Evolutionary conservation across 2,797 vertebrate species (phyloP).

Genomic region (Mus spretus): DNA sequence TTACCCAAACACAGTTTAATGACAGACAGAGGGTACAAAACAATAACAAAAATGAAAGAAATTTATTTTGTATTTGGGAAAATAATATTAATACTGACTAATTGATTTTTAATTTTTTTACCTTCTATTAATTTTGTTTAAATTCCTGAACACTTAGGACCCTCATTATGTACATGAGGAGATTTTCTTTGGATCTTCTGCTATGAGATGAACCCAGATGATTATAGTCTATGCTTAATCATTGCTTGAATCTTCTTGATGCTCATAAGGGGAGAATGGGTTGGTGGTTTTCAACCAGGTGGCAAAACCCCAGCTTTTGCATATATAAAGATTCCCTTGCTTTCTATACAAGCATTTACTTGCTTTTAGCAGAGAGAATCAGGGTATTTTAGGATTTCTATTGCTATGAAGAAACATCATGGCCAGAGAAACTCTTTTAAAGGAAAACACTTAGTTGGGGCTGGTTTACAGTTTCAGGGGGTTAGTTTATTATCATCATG

Average conservation of each 20-base stretch:
- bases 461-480: background rate
- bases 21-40: background rate
- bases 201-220: background rate
- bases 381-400: background rate
- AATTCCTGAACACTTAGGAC: background rate
- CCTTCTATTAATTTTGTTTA: background rate
- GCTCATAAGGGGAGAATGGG: background rate
- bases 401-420: background rate
- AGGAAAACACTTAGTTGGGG: background rate
- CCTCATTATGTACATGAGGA: background rate
- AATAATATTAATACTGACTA: background rate
- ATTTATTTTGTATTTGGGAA: slow-evolving; percentile 43
- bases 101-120: background rate
- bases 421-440: background rate
- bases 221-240: background rate
- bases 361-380: background rate
- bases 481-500: background rate
- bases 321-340: background rate
- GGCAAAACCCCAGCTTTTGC: background rate
- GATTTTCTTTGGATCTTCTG: background rate
- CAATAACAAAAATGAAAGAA: slow-evolving; percentile 9
- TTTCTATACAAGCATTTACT: background rate
- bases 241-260: background rate
- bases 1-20: background rate
- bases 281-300: background rate